Evolutionary conservation across 2,113 vertebrate species (phyloP).

Genomic region (Chunga burmeisteri): DNA sequence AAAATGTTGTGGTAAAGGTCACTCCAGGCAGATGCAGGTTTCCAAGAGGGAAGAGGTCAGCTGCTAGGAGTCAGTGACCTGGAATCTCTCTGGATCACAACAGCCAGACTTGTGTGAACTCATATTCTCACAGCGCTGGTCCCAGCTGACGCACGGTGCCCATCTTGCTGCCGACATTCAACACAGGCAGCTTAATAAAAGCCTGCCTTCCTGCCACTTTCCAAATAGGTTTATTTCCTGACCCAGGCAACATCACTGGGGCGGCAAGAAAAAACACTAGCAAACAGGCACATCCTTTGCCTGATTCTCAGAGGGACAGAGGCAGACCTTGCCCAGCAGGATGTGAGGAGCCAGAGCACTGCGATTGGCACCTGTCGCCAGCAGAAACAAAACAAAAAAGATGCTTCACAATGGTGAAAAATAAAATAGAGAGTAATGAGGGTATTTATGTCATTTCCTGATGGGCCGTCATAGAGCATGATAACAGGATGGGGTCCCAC

Average conservation of each 20-base stretch:
- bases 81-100: not conserved
- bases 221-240: constrained; percentile 61
- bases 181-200: not conserved
- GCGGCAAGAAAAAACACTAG: constrained; percentile 41
- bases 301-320: constrained; percentile 31
- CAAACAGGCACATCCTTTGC: constrained; percentile 38
- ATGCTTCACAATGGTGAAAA: constrained; percentile 47
- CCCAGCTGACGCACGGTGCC: not conserved
- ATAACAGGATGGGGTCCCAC: constrained; percentile 72
- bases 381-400: constrained; percentile 50
- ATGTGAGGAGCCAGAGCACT: constrained; percentile 39
- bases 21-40: not conserved
- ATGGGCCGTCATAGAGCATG: constrained; percentile 44
- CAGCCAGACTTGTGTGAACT: not conserved
- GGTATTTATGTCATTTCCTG: constrained; percentile 70
- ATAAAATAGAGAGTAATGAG: not conserved
- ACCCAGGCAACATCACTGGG: constrained; percentile 23
- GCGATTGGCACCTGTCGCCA: not conserved
- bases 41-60: not conserved
- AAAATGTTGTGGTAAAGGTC: not conserved
- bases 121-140: not conserved
- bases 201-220: constrained; percentile 61
- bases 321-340: constrained; percentile 41
- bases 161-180: not conserved
- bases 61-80: not conserved